Base-by-base conservation (phyloP, 2,113 vertebrate species). In the Lepidothrix coronata region DNA sequence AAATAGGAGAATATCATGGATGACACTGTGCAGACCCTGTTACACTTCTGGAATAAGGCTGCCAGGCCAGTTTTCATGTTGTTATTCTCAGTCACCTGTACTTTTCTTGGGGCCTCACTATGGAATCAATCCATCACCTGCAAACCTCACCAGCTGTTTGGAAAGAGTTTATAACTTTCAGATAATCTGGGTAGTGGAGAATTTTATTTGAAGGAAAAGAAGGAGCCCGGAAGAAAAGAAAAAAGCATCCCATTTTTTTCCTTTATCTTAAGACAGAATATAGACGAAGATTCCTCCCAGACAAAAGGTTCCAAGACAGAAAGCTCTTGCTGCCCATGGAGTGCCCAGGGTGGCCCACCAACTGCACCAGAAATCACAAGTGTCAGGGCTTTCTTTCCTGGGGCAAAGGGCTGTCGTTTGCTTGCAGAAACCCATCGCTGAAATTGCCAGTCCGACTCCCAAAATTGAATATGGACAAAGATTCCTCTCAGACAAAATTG, bases 21-120 rank as follows among this genome's bases (percentile, higher is more conserved):
- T 12, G 21, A 7, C 9, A 1, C n/a, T 3, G 14, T 5, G 11
- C n/a, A 63, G 65, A 22, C 9, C 15, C 5, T 1, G 3, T 6
- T 20, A 41, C 16, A 33, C 61, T 39, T 63, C 57, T 39, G 39
- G 3, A 72, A 4, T 22, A 27, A 6, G 48, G 19, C 68, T 41
- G 14, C 58, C 7, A 0, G 4, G 18, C 8, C 8, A 12, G 3
- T 24, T 39, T 28, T 25, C 24, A 17, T 3, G n/a, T 54, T 12
- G 21, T 22, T 71, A 8, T 2, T 15, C 17, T 41, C 48, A 20
- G 35, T 7, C 46, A n/a, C 12, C 24, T 35, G 23, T 20, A 7
- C 21, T 30, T 51, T 33, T 43, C 25, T 14, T 37, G 35, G 33
- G 19, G 15, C 15, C 35, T 33, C 5, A 3, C 22, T 43, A 41